Evolutionary conservation across 2,888 invertebrate genomes (phyloP), one percentile per base, ranked within the genome.

Genomic region (Sclerodermus sp.): DNA sequence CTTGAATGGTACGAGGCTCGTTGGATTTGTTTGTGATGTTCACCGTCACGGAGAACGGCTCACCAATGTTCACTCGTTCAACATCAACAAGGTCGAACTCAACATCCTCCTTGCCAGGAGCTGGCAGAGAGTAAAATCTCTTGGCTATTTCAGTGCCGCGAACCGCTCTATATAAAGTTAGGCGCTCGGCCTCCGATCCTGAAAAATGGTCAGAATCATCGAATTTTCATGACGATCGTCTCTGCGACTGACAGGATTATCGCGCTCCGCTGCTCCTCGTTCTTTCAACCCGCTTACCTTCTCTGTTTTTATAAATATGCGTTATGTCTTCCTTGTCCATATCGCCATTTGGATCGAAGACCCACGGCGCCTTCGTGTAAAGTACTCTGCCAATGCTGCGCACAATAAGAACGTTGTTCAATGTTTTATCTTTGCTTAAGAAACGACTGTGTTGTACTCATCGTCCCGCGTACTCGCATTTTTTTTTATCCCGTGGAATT

Each of bases 151-250:
- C 83, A 0, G 85, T 84, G 61, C 84, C 84, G 12, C 89, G 79
- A 0, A 89, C 88, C 1, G 91, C 92, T 70, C 89, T 89, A 77
- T 86, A 84, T 23, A 92, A 80, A 1, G 89, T 85, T 53, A 90
- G 76, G 8, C 92, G 79, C 75, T 93, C 91, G 0, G 85, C 88
- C 12, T 85, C 82, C 0, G 87, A 83, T 12, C 90, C 83, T 83
- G 53, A 8, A 56, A 42, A n/a, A n/a, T n/a, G n/a, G n/a, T n/a
- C n/a, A n/a, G n/a, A n/a, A n/a, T n/a, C n/a, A n/a, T n/a, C n/a
- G n/a, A n/a, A n/a, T n/a, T n/a, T n/a, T n/a, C n/a, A n/a, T n/a
- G n/a, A n/a, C n/a, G n/a, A n/a, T n/a, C n/a, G n/a, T n/a, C n/a
- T n/a, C n/a, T n/a, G n/a, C n/a, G n/a, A n/a, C n/a, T n/a, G n/a